phyloP scores from a whole-genome alignment of 1,140 invertebrate genomes.

The Hetaerina americana region DNA sequence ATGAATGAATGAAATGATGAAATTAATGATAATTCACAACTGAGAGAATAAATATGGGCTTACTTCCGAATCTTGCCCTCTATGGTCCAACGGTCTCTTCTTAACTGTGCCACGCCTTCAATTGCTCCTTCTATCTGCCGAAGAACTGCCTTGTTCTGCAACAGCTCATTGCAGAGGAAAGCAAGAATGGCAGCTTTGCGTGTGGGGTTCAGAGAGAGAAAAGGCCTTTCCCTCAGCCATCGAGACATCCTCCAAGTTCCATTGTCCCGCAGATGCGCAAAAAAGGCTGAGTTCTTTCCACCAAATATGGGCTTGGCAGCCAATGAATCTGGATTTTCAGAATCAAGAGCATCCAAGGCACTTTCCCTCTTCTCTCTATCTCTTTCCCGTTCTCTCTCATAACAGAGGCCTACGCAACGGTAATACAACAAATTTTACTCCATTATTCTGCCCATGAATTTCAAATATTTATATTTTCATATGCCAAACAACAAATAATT shows the following conservation, averaged over 20 bases:
- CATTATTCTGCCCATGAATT: too few relatives aligned
- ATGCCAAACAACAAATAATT: too few relatives aligned
- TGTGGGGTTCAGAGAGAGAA: constrained; percentile 71
- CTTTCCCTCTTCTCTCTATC: not conserved
- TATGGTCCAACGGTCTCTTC: constrained; percentile 65
- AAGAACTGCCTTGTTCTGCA: constrained; percentile 80
- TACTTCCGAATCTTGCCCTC: constrained; percentile 82
- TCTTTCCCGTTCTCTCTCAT: constrained; percentile 37
- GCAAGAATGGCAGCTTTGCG: constrained; percentile 77
- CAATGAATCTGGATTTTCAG: not conserved
- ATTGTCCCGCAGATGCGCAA: constrained; percentile 59
- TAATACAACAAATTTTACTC: too few relatives aligned
- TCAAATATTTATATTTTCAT: too few relatives aligned
- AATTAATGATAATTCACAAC: not conserved
- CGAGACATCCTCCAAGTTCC: constrained; percentile 60
- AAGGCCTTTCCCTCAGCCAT: constrained; percentile 63
- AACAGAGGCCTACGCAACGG: constrained; percentile 34
- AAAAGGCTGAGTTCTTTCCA: constrained; percentile 62
- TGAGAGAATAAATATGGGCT: constrained; percentile 23
- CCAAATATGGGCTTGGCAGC: constrained; percentile 17
- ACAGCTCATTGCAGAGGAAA: constrained; percentile 84
- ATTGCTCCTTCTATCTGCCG: constrained; percentile 63
- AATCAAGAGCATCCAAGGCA: not conserved
- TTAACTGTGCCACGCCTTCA: constrained; percentile 57
- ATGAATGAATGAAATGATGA: not conserved